phyloP scores from a whole-genome alignment of 2,113 vertebrate species.

The Siphamia tubifer region DNA sequence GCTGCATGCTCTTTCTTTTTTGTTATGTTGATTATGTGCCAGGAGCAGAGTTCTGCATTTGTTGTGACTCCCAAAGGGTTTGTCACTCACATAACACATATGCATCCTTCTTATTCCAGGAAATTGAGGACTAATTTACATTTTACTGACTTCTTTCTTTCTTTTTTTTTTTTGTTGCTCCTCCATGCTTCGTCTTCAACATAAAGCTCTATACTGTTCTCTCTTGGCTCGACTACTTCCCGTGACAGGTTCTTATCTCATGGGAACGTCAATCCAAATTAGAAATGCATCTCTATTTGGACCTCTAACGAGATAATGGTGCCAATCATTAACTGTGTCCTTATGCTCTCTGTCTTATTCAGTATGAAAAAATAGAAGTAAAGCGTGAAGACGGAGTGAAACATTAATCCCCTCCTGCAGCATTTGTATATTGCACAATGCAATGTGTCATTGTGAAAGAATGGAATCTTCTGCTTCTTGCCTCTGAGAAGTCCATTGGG shows the following conservation, averaged over 20 bases:
- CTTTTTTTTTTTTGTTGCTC: too few relatives aligned
- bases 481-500: slow-evolving; percentile 5
- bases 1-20: neutral
- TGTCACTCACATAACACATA: neutral
- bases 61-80: neutral
- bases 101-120: neutral
- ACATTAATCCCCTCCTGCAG: slow-evolving; percentile 25
- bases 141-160: slow-evolving; percentile 6
- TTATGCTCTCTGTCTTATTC: neutral
- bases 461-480: slow-evolving; percentile 22
- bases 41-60: neutral
- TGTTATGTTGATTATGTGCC: neutral
- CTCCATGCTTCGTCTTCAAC: neutral
- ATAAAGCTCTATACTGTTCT: neutral
- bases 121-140: slow-evolving; percentile 30
- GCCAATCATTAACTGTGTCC: slow-evolving; percentile 2
- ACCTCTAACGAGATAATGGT: slow-evolving; percentile 10
- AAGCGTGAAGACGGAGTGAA: slow-evolving; percentile 2
- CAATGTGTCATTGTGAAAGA: slow-evolving; percentile 37
- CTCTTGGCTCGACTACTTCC: slow-evolving; percentile 8
- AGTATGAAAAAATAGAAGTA: neutral
- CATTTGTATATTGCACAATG: slow-evolving; percentile 23
- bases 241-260: slow-evolving; percentile 7
- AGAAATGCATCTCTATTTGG: slow-evolving; percentile 34
- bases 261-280: slow-evolving; percentile 34